Percentiles rank a stretch among this genome's conserved stretches.
Evolutionary conservation across 2,888 invertebrate genomes (phyloP).

Genomic region (Diaprepes abbreviatus): DNA sequence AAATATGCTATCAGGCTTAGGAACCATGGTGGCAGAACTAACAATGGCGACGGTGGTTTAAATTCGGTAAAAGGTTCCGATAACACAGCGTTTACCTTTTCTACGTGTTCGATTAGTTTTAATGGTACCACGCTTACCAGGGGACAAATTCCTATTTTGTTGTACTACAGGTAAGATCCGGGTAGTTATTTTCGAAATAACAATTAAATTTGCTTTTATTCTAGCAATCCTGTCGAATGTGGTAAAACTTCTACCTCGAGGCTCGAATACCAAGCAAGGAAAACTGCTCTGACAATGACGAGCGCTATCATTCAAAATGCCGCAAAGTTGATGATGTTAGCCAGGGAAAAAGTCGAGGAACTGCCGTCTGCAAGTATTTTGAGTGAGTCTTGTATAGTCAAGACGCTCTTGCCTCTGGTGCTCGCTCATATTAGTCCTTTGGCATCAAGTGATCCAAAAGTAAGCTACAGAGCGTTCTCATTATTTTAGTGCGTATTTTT

Average conservation of each 20-base stretch:
- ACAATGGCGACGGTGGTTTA: slow-evolving; percentile 94
- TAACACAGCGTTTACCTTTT: slow-evolving; percentile 91
- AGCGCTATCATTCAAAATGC: slow-evolving; percentile 83
- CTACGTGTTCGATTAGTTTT: slow-evolving; percentile 92
- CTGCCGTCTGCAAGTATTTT: slow-evolving; percentile 71
- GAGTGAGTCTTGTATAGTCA: slow-evolving; percentile 75
- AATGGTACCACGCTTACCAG: slow-evolving; percentile 96
- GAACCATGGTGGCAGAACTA: slow-evolving; percentile 92
- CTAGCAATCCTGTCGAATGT: slow-evolving; percentile 65
- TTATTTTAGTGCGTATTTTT: too few species aligned
- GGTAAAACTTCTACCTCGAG: slow-evolving; percentile 63
- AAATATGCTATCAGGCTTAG: slow-evolving; percentile 91
- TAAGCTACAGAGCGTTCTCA: slow-evolving; percentile 65
- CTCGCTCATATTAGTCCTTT: slow-evolving; percentile 89
- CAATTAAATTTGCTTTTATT: too few species aligned
- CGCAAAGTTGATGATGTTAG: slow-evolving; percentile 81
- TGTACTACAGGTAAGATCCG: slow-evolving; percentile 89
- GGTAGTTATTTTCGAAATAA: not conserved
- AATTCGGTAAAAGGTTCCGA: slow-evolving; percentile 92
- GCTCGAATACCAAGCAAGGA: slow-evolving; percentile 73
- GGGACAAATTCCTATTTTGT: slow-evolving; percentile 93
- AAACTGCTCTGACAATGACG: slow-evolving; percentile 82
- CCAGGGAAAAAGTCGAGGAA: slow-evolving; percentile 80
- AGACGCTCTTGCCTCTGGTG: slow-evolving; percentile 85
- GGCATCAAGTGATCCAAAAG: slow-evolving; percentile 86